Evolutionary conservation across 2,888 invertebrate species (phyloP), one percentile per base, ranked within the genome.

Genomic region (Siphonodentalium dalli): DNA sequence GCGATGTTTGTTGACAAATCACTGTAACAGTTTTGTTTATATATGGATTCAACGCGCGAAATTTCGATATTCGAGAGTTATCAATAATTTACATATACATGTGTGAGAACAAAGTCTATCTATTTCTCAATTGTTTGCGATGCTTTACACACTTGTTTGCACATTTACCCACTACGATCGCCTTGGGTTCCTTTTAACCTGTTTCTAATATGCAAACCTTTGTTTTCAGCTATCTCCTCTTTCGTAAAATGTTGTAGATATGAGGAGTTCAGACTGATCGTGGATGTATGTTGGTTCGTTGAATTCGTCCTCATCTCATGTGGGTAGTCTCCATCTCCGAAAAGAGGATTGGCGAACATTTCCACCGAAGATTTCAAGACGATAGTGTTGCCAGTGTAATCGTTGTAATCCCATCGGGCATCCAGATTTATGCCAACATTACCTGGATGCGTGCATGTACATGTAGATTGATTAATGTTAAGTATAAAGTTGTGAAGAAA

Each of bases 301-400:
- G 24, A 34, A 15, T 39, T 41, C 9, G 53, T 46, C 28, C 42
- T 59, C 58, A 65, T 61, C 2, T 58, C 54, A 9, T 55, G 34
- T 6, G 65, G 65, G 24, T 63, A 61, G 18, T 58, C 51, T 0
- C 62, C 66, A 20, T 51, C 46, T 6, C 58, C 59, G 51, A 59
- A 63, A 31, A 66, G 58, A 11, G 66, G 66, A 28, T 63, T 39
- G 4, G 62, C 61, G 56, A 64, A 61, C 63, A 51, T 55, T 21
- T 42, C 42, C 15, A 64, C 65, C 5, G 67, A 61, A 0, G 65
- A 61, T 2, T 49, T 45, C 39, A 54, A 46, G 40, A 65, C 63
- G 5, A 43, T 23, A 3, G 65, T 58, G n/a, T 50, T 41, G 27
- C 52, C 51, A n/a, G 59, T 53, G 28, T 65, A 43, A 3, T 37